Percentiles rank a stretch among this genome's conserved stretches.
phyloP scores from a whole-genome alignment of 2,797 vertebrate genomes.

The Heterohyrax brucei region DNA sequence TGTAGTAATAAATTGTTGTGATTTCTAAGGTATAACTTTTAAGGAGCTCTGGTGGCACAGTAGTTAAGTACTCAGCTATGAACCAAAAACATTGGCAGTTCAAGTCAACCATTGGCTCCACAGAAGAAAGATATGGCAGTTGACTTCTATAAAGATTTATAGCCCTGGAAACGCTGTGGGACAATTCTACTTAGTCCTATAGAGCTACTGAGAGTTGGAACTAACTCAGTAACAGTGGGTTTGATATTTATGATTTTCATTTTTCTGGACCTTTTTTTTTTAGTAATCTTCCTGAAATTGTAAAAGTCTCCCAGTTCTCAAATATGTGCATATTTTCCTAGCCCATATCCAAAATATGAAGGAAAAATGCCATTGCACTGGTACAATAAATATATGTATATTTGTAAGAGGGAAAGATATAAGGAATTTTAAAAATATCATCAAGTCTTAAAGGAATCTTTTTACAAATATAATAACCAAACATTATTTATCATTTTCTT shows the following conservation, averaged over 20 bases:
- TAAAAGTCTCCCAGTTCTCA: conserved; percentile 61
- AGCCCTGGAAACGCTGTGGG: neutral
- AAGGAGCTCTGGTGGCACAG: neutral
- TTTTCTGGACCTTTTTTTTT: neutral
- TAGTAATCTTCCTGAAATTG: conserved; percentile 46
- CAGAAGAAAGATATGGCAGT: neutral
- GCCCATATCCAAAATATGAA: conserved; percentile 51
- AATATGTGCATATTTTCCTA: conserved; percentile 72
- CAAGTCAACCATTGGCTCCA: neutral
- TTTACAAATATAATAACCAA: conserved; percentile 72
- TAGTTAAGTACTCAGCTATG: neutral
- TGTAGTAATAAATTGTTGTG: conserved; percentile 39
- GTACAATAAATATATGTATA: conserved; percentile 62
- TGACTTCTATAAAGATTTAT: no score
- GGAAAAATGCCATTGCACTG: conserved; percentile 59
- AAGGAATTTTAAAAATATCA: conserved; percentile 67
- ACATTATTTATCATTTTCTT: conserved; percentile 71
- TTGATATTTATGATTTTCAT: neutral
- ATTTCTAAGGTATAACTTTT: conserved; percentile 65
- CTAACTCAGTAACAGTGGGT: neutral
- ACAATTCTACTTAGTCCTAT: neutral
- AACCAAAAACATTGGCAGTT: neutral
- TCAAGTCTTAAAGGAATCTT: conserved; percentile 64
- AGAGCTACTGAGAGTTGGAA: no score
- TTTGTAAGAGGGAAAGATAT: conserved; percentile 60